Conservation (phyloP, 2,888 invertebrate genomes). For the Glaucopsyche alexis region DNA sequence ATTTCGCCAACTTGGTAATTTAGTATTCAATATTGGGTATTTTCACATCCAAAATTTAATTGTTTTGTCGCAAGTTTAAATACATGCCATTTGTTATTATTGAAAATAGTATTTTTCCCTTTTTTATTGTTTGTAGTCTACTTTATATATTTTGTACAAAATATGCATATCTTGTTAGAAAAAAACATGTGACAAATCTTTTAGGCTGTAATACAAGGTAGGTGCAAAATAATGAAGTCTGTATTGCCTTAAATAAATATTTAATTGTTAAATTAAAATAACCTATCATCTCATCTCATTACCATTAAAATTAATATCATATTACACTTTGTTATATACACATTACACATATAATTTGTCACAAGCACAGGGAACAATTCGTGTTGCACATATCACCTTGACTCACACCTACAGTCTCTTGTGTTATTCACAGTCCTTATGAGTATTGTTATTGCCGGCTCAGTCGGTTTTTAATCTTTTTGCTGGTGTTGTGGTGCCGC, state of each 20-base stretch:
- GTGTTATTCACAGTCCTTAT: conserved; percentile 11
- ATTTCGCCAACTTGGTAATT: too few relatives aligned
- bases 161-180: too few relatives aligned
- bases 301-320: conserved; percentile 5
- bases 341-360: conserved; percentile 26
- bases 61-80: too few relatives aligned
- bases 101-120: background rate
- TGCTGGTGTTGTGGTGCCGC: conserved; percentile 84
- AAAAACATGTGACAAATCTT: background rate
- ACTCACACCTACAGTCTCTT: background rate
- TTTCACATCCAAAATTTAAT: too few relatives aligned
- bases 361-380: conserved; percentile 23
- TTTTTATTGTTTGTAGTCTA: too few relatives aligned
- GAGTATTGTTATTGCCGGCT: conserved; percentile 43
- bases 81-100: background rate
- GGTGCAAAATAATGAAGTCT: background rate
- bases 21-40: too few relatives aligned
- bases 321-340: conserved; percentile 22
- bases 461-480: conserved; percentile 90
- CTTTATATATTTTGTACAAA: background rate
- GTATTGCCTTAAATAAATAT: conserved; percentile 14
- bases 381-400: conserved; percentile 4
- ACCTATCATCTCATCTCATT: conserved; percentile 14
- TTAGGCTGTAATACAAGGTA: background rate
- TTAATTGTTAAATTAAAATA: conserved; percentile 26